Evolutionary conservation across 1,140 invertebrate genomes (phyloP).

Genomic region (Globodera rostochiensis): DNA sequence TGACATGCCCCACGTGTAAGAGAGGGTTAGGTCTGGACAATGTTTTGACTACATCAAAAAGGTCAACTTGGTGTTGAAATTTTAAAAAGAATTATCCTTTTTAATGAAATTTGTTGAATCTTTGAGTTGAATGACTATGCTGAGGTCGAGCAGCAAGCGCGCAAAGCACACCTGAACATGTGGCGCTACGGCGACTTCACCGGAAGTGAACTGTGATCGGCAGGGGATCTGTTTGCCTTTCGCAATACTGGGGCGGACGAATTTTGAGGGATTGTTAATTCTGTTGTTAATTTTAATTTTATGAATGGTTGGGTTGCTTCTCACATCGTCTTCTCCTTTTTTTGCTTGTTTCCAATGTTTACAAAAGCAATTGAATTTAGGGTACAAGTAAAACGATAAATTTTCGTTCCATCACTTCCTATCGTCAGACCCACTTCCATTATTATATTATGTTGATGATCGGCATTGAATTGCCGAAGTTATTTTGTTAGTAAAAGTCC

Average conservation of each 20-base stretch:
- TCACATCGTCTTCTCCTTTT: not conserved
- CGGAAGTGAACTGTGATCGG: constrained; percentile 52
- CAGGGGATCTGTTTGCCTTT: not conserved
- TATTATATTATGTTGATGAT: not conserved
- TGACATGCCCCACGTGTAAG: too few relatives aligned
- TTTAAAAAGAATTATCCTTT: not conserved
- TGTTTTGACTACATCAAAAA: too few relatives aligned
- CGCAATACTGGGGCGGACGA: not conserved
- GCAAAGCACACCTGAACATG: constrained; percentile 56
- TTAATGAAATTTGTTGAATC: not conserved
- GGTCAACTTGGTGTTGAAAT: too few relatives aligned
- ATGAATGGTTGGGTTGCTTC: not conserved
- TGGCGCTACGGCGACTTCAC: constrained; percentile 64
- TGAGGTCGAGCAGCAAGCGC: constrained; percentile 56
- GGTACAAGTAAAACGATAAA: not conserved
- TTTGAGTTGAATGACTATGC: constrained; percentile 58
- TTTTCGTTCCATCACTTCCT: constrained; percentile 7
- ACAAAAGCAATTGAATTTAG: not conserved
- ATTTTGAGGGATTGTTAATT: constrained; percentile 11
- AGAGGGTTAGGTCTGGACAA: too few relatives aligned
- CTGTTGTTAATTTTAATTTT: constrained; percentile 4
- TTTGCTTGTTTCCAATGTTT: not conserved
- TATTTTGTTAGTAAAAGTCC: constrained; percentile 4
- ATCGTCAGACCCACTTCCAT: not conserved
- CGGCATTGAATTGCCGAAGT: not conserved